Percentiles rank a stretch among this genome's conserved stretches.
Conservation (phyloP, 2,797 vertebrate species). For the Philypnodon macrostomus region DNA sequence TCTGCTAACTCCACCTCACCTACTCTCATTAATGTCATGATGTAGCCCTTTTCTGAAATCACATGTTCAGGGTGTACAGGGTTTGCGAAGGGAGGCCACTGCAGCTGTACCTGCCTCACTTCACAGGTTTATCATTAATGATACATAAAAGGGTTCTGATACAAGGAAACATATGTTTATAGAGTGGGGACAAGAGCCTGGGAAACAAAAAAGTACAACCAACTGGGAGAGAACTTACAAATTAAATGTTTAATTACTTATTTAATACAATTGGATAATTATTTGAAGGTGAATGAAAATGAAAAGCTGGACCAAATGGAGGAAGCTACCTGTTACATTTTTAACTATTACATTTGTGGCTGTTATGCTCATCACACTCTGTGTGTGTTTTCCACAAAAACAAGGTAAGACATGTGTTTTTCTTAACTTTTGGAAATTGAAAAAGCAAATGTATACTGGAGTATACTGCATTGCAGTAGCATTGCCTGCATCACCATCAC, state of each 20-base stretch:
- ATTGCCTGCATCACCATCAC: no score
- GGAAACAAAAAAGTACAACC: background rate
- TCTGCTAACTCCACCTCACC: background rate
- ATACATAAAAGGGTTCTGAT: constrained; percentile 1
- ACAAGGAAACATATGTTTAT: constrained; percentile 10
- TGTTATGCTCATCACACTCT: constrained; percentile 12
- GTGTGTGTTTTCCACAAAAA: constrained; percentile 25
- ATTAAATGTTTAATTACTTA: no score
- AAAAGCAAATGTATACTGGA: no score
- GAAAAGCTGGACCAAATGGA: constrained; percentile 40
- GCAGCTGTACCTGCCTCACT: constrained; percentile 14
- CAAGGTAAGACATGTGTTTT: constrained; percentile 39
- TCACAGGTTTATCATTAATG: constrained; percentile 38
- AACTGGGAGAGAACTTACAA: background rate
- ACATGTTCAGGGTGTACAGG: constrained; percentile 26
- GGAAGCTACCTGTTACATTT: constrained; percentile 16
- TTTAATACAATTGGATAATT: constrained; percentile 1
- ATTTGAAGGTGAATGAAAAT: constrained; percentile 27
- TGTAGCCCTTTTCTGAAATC: constrained; percentile 9
- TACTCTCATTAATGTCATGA: constrained; percentile 19
- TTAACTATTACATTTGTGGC: constrained; percentile 14
- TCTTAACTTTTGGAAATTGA: background rate
- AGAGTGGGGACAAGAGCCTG: background rate
- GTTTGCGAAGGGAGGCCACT: constrained; percentile 48
- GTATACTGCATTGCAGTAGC: no score